Base-by-base conservation (phyloP, 2,113 vertebrate species). In the Prionailurus bengalensis region DNA sequence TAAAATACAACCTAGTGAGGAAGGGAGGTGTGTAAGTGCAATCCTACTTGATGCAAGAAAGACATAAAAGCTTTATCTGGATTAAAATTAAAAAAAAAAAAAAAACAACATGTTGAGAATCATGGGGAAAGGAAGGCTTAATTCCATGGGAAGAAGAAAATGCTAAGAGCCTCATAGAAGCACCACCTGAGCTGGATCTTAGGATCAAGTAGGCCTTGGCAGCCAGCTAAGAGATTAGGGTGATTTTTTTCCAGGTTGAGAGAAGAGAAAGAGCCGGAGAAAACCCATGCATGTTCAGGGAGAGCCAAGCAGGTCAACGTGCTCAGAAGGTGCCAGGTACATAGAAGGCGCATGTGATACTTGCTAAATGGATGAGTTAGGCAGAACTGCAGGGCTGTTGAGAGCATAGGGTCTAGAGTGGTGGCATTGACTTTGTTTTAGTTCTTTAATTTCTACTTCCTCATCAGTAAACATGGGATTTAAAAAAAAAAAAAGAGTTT, bases 261-360 rank as follows among this genome's bases (percentile, higher is more conserved):
- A 92, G 17, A 65, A 70, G 33, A 45, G 36, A 7, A 66, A 55
- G 33, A 53, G 29, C 5, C 14, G 36, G 45, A 27, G 45, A 4
- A 94, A 83, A 55, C 4, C 4, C 25, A 61, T 1, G 2, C 13
- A 13, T 0, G 33, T 31, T 76, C 31, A 16, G 13, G 36, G 58
- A 45, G 3, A 13, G 29, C 45, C 45, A 11, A 6, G 31, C 7
- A n/a, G 21, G 19, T 33, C 3, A 13, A 16, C 4, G 5, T 6
- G 45, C 25, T 66, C 42, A 45, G 65, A 70, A 80, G 0, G 15
- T 19, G 19, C 13, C 36, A 19, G 7, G n/a, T 11, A 19, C 3
- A 6, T 1, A 3, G 2, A 23, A 68, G 36, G 39, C 15, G 27
- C 3, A 2, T 0, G 17, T 5, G 21, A 39, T 61, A 42, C 5